Evolutionary conservation across 2,113 vertebrate genomes (phyloP).

Genomic region (Psephotus haematonotus): DNA sequence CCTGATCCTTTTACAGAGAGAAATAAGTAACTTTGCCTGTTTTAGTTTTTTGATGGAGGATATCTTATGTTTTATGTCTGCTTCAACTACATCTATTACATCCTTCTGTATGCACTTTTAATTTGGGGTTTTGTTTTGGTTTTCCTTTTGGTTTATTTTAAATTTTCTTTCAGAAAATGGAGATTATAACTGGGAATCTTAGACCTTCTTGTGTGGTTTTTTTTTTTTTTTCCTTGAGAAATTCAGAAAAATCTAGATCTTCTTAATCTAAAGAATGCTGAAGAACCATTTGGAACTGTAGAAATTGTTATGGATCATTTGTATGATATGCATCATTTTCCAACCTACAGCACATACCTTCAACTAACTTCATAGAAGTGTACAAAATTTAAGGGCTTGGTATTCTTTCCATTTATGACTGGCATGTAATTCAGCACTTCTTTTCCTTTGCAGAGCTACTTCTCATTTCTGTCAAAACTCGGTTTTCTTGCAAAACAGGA

Average conservation of each 20-base stretch:
- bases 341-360: neutral
- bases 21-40: neutral
- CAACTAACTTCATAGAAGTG: neutral
- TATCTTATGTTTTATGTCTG: neutral
- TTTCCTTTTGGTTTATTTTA: neutral
- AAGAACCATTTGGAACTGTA: neutral
- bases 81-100: neutral
- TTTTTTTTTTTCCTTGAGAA: neutral
- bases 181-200: neutral
- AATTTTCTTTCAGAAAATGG: neutral
- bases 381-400: neutral
- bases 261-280: neutral
- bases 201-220: fast-evolving
- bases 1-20: neutral
- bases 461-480: neutral
- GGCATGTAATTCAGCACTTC: neutral
- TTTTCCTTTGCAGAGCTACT: neutral
- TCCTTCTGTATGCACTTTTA: neutral
- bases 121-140: neutral
- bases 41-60: neutral
- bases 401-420: neutral
- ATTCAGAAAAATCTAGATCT: neutral
- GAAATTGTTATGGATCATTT: neutral
- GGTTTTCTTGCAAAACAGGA: neutral
- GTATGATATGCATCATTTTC: neutral